Conservation (phyloP, 2,113 vertebrate species). For the Donacobius atricapilla region DNA sequence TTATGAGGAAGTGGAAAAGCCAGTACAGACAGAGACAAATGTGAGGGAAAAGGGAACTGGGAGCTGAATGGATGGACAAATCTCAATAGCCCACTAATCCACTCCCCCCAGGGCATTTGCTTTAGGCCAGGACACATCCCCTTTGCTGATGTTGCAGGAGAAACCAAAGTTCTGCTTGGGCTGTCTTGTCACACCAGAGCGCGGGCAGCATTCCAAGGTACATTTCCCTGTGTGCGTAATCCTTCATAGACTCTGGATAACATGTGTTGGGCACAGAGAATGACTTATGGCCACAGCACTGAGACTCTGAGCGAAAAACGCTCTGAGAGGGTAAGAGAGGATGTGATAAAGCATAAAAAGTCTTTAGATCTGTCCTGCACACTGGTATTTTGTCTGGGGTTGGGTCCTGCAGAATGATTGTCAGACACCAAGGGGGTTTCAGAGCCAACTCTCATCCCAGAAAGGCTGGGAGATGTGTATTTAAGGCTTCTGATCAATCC, state of each 20-base stretch:
- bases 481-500: not conserved
- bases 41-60: not conserved
- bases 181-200: not conserved
- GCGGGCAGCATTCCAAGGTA: not conserved
- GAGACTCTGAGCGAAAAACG: not conserved
- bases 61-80: not conserved
- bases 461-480: not conserved
- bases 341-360: not conserved
- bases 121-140: not conserved
- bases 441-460: accelerated
- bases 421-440: not conserved
- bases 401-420: not conserved
- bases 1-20: not conserved
- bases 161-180: not conserved
- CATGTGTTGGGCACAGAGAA: accelerated
- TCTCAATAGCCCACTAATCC: not conserved
- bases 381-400: not conserved
- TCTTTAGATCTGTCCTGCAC: not conserved
- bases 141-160: not conserved
- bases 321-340: not conserved
- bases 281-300: accelerated
- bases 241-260: not conserved
- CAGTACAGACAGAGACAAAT: not conserved
- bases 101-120: not conserved
- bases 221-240: accelerated